Percentiles rank a stretch among this genome's conserved stretches.
phyloP scores from a whole-genome alignment of 2,797 vertebrate species.

The Sorex maritimensis region DNA sequence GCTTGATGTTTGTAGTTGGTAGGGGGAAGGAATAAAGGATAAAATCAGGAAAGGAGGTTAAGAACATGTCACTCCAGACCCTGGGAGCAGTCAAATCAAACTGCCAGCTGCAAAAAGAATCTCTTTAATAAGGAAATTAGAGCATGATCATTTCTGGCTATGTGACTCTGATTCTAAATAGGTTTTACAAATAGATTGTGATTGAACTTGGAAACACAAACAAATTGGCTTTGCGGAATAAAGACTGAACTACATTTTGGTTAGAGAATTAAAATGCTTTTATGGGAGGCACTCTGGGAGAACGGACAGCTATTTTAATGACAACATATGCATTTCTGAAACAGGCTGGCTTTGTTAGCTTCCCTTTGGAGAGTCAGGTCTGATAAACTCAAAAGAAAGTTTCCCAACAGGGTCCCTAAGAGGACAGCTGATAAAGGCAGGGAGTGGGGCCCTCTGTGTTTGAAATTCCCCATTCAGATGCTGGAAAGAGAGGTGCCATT shows the following conservation, averaged over 20 bases:
- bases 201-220: constrained; percentile 87
- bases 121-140: constrained; percentile 87
- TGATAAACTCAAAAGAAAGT: constrained; percentile 75
- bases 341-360: constrained; percentile 11
- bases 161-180: constrained; percentile 86
- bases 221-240: constrained; percentile 82
- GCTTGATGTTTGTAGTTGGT: constrained; percentile 57
- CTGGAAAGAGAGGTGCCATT: constrained; percentile 73
- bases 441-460: background rate
- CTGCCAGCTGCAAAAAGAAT: constrained; percentile 85
- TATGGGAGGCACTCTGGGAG: constrained; percentile 71
- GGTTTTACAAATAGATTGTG: constrained; percentile 87
- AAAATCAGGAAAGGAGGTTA: constrained; percentile 73
- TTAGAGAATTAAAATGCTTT: constrained; percentile 82
- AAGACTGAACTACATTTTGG: constrained; percentile 84
- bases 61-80: constrained; percentile 69
- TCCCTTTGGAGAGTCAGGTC: constrained; percentile 62
- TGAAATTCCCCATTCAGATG: constrained; percentile 73
- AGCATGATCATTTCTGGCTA: constrained; percentile 85
- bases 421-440: constrained; percentile 64
- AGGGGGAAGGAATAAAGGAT: background rate
- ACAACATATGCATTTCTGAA: constrained; percentile 78
- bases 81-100: constrained; percentile 76
- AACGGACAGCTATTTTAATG: constrained; percentile 77
- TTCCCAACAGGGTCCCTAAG: constrained; percentile 50